phyloP scores from a whole-genome alignment of 53 echinoderm and acorn worm species.

The Echinarachnius parma region DNA sequence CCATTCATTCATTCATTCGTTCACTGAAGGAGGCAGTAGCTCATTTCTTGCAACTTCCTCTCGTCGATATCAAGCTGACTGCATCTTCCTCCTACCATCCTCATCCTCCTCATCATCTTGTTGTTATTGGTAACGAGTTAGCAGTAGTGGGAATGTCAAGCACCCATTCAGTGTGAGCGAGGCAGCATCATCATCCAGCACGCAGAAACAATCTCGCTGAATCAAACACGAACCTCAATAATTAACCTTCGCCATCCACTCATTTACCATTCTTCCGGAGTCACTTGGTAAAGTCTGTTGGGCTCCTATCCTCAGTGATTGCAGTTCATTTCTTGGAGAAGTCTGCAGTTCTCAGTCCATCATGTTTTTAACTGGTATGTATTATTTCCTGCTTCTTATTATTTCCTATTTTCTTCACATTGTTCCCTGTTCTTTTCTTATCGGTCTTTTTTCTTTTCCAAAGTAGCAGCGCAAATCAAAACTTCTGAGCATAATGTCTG shows the following conservation, averaged over 20 bases:
- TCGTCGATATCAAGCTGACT: too few species aligned
- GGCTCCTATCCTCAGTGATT: too few species aligned
- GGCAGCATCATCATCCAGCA: neutral
- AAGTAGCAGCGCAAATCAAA: constrained; percentile 28
- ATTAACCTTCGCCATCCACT: constrained; percentile 38
- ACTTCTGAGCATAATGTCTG: constrained; percentile 20
- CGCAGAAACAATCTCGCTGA: too few species aligned
- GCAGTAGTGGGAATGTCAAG: constrained; percentile 28
- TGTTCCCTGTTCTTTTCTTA: constrained; percentile 1
- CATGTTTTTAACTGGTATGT: constrained; percentile 46
- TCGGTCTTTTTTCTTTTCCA: neutral
- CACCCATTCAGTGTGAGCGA: neutral
- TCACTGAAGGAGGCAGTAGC: constrained; percentile 13
- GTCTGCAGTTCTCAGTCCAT: constrained; percentile 27
- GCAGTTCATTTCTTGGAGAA: too few species aligned
- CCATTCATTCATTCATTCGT: too few species aligned
- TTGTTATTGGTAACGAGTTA: constrained; percentile 35
- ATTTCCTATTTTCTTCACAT: constrained; percentile 3
- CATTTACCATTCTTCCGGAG: constrained; percentile 43
- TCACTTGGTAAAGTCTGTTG: too few species aligned
- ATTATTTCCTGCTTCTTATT: neutral
- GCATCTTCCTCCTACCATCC: too few species aligned
- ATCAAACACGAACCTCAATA: too few species aligned
- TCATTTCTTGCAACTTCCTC: constrained; percentile 46
- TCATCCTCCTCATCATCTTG: constrained; percentile 31